Evolutionary conservation across 2,113 vertebrate genomes (phyloP).

Genomic region (Patagioenas fasciata): DNA sequence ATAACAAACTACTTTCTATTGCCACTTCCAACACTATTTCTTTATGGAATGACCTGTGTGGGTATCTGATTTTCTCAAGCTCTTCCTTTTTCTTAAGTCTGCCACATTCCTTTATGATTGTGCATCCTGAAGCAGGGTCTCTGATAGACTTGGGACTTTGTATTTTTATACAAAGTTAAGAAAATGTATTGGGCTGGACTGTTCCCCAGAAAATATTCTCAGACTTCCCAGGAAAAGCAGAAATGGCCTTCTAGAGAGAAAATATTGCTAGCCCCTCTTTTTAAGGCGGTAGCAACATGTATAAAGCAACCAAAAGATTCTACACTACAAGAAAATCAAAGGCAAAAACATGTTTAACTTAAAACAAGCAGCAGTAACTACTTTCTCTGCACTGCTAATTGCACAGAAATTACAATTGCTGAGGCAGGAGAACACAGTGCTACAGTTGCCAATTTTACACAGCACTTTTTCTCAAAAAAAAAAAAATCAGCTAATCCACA

Average conservation of each 20-base stretch:
- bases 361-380: not conserved
- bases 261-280: not conserved
- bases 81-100: not conserved
- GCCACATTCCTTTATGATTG: not conserved
- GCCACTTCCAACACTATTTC: not conserved
- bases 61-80: not conserved
- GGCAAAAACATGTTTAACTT: not conserved
- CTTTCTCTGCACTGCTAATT: not conserved
- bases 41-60: not conserved
- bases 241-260: not conserved
- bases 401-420: not conserved
- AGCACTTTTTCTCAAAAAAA: not conserved
- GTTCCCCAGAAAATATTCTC: not conserved
- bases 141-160: not conserved
- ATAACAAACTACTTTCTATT: not conserved
- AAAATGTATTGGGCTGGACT: not conserved
- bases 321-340: not conserved
- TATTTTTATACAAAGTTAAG: not conserved
- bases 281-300: not conserved
- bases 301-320: not conserved
- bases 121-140: not conserved
- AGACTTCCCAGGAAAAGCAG: not conserved
- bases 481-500: slow-evolving; percentile 6
- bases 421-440: not conserved
- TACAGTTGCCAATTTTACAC: not conserved